Conservation (phyloP, 2,797 vertebrate species). For the Eulemur coronatus region DNA sequence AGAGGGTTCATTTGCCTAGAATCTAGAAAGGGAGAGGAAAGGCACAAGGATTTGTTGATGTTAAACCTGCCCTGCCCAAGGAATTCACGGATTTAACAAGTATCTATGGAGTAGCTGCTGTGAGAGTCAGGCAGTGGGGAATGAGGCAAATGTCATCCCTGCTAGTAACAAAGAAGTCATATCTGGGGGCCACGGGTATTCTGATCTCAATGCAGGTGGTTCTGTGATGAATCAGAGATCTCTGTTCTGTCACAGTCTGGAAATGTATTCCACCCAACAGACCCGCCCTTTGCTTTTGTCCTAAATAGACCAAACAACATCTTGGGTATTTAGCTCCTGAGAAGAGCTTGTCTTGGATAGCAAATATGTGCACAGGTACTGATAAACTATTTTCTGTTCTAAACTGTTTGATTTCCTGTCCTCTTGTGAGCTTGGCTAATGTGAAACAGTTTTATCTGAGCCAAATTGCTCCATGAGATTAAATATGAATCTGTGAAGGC, state of each 20-base stretch:
- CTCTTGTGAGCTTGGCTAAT: neutral
- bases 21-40: neutral
- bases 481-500: neutral
- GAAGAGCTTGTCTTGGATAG: neutral
- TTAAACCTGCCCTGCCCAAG: neutral
- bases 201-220: neutral
- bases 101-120: neutral
- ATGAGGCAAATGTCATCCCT: rapidly evolving
- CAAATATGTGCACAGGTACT: neutral
- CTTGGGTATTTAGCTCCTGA: neutral
- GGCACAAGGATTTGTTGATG: neutral
- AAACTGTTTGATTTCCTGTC: neutral
- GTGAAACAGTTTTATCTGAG: neutral
- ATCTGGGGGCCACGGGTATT: neutral
- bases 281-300: neutral
- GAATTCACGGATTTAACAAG: neutral
- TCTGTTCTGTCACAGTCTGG: neutral
- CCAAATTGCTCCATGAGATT: neutral
- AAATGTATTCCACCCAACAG: neutral
- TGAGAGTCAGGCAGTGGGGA: neutral
- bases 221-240: neutral
- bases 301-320: rapidly evolving
- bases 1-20: neutral
- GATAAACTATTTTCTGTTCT: neutral
- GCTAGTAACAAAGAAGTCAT: neutral